A percentile compares a stretch with the other conserved stretches of the same genome.
Evolutionary conservation across 2,888 invertebrate species (phyloP).

Genomic region (Chrysomela aeneicollis): DNA sequence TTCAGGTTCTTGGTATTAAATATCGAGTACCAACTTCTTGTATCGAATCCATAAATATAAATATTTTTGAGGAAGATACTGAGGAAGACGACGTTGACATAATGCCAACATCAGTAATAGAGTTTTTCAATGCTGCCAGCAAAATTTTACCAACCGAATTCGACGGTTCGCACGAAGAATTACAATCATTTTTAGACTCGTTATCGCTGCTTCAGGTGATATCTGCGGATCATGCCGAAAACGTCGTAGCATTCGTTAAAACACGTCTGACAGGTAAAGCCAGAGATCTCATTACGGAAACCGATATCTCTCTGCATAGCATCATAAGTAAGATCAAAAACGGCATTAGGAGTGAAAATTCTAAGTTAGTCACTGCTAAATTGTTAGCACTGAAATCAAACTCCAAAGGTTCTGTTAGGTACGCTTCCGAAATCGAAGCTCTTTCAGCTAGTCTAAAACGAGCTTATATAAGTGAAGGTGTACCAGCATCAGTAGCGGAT

Average conservation of each 20-base stretch:
- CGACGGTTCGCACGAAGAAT: conserved; percentile 16
- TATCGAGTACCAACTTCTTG: not conserved
- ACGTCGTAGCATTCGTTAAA: conserved; percentile 26
- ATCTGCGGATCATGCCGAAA: conserved; percentile 16
- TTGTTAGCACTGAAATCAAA: conserved; percentile 6
- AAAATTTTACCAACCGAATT: conserved; percentile 19
- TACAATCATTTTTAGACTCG: conserved; percentile 7
- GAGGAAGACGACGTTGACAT: not conserved
- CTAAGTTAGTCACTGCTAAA: not conserved
- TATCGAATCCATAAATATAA: not conserved
- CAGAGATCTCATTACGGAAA: conserved; percentile 20
- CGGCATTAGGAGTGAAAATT: conserved; percentile 23
- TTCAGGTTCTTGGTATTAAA: not conserved
- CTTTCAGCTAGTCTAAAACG: conserved; percentile 13
- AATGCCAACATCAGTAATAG: not conserved
- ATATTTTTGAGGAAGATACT: not conserved
- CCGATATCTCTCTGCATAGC: conserved; percentile 5
- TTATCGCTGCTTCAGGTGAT: conserved; percentile 1
- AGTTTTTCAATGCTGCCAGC: conserved; percentile 24
- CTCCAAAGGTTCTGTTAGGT: conserved; percentile 12
- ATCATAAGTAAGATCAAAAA: conserved; percentile 20
- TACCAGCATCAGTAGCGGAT: conserved; percentile 20
- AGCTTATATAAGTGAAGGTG: conserved; percentile 25
- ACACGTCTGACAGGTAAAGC: conserved; percentile 27
- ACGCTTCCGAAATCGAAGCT: conserved; percentile 19